Evolutionary conservation across 2,797 vertebrate species (phyloP).

Genomic region (Zalophus californianus): DNA sequence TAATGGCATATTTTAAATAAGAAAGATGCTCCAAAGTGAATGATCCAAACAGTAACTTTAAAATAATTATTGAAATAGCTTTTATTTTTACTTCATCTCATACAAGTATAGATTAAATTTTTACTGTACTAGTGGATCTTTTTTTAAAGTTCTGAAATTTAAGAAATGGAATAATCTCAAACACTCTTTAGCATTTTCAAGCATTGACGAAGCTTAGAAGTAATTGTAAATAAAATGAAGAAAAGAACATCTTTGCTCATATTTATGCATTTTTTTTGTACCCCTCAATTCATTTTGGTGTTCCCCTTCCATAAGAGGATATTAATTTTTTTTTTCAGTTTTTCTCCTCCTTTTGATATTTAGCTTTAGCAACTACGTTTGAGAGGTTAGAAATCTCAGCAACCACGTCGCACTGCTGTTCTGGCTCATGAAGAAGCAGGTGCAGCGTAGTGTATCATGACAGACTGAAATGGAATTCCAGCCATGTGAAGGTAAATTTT

Average conservation of each 20-base stretch:
- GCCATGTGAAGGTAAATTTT: constrained; percentile 88
- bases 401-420: constrained; percentile 18
- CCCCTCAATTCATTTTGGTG: not conserved
- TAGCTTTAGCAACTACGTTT: constrained; percentile 77
- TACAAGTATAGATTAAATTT: not conserved
- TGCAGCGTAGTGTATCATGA: constrained; percentile 88
- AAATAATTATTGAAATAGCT: not conserved
- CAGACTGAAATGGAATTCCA: constrained; percentile 88
- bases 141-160: not conserved
- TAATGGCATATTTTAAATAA: constrained; percentile 3
- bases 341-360: constrained; percentile 72
- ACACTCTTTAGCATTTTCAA: not conserved
- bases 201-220: not conserved
- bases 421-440: constrained; percentile 84
- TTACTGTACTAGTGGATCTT: not conserved
- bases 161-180: not conserved
- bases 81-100: constrained; percentile 15
- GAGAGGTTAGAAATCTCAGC: constrained; percentile 80
- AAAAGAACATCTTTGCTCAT: not conserved
- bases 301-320: not conserved
- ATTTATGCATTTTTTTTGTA: not conserved
- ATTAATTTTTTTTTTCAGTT: not conserved
- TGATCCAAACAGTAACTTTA: not conserved
- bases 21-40: not conserved
- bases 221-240: not conserved